A percentile compares a stretch with the other conserved stretches of the same genome.
Conservation (phyloP, 2,888 invertebrate species). For the Aphidius colemani region DNA sequence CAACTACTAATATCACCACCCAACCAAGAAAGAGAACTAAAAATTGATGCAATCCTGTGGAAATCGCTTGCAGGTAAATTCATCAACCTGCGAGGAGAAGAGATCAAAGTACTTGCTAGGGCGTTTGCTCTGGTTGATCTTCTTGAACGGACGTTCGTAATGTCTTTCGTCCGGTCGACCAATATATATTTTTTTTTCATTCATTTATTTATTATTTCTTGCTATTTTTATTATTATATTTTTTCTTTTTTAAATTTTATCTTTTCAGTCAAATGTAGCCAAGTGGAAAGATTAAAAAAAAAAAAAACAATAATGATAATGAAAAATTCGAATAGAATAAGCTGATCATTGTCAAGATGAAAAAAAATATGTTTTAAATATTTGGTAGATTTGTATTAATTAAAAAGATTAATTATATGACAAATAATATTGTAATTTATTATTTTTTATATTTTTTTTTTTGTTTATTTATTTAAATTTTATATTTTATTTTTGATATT, state of each 20-base stretch:
- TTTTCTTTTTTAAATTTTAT: background rate
- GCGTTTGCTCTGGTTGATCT: background rate
- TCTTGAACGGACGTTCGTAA: constrained; percentile 22
- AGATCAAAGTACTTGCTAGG: too few relatives aligned
- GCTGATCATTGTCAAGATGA: too few relatives aligned
- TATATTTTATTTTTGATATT: constrained; percentile 27
- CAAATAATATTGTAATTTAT: background rate
- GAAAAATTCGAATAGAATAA: background rate
- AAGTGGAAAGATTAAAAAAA: constrained; percentile 20
- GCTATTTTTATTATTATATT: too few relatives aligned
- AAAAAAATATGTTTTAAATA: background rate
- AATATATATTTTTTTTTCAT: constrained; percentile 5
- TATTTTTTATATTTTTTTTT: constrained; percentile 19
- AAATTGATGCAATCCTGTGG: constrained; percentile 12
- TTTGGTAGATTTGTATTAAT: too few relatives aligned
- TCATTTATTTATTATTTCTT: constrained; percentile 5
- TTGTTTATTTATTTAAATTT: constrained; percentile 18
- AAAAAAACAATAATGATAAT: constrained; percentile 3
- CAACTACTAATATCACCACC: background rate
- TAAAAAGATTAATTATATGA: too few relatives aligned
- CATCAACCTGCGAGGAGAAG: background rate
- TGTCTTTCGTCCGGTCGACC: constrained; percentile 22
- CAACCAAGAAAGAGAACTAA: constrained; percentile 17
- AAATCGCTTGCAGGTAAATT: constrained; percentile 12
- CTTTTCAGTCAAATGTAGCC: constrained; percentile 17